Percentiles rank a stretch among this genome's conserved stretches.
phyloP scores from a whole-genome alignment of 2,113 vertebrate genomes.

The Perca schrenkii region DNA sequence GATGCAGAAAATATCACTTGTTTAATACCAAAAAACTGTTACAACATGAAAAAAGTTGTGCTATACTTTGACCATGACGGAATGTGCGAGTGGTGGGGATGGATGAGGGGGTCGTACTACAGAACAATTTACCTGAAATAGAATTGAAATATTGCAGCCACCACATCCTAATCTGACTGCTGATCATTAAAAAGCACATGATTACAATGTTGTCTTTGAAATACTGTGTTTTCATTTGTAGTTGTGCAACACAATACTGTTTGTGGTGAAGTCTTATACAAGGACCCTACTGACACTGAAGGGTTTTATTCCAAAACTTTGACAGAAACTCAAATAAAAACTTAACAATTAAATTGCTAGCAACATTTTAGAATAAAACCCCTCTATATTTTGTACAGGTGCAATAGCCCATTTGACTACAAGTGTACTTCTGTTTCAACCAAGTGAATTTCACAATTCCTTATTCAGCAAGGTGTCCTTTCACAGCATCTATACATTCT shows the following conservation, averaged over 20 bases:
- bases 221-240: constrained; percentile 24
- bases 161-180: constrained; percentile 16
- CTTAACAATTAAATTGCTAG: neutral
- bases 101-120: constrained; percentile 13
- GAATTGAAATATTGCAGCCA: constrained; percentile 15
- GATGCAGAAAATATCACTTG: constrained; percentile 71
- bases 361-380: constrained; percentile 31
- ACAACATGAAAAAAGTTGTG: constrained; percentile 70
- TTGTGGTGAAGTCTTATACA: constrained; percentile 32
- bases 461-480: constrained; percentile 39
- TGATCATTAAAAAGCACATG: constrained; percentile 41
- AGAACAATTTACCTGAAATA: constrained; percentile 46
- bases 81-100: constrained; percentile 45
- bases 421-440: constrained; percentile 25
- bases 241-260: constrained; percentile 51
- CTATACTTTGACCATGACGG: constrained; percentile 62
- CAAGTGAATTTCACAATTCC: constrained; percentile 17
- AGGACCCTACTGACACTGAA: neutral
- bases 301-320: constrained; percentile 40
- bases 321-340: neutral
- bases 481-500: constrained; percentile 54
- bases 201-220: constrained; percentile 44
- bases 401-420: neutral
- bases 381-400: constrained; percentile 17
- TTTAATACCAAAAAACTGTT: constrained; percentile 69